These are phyloP conservation scores for Nycticryphes semicollaris DNA, from an alignment of 2,113 vertebrate species.

Conservation along the genomic window DNA sequence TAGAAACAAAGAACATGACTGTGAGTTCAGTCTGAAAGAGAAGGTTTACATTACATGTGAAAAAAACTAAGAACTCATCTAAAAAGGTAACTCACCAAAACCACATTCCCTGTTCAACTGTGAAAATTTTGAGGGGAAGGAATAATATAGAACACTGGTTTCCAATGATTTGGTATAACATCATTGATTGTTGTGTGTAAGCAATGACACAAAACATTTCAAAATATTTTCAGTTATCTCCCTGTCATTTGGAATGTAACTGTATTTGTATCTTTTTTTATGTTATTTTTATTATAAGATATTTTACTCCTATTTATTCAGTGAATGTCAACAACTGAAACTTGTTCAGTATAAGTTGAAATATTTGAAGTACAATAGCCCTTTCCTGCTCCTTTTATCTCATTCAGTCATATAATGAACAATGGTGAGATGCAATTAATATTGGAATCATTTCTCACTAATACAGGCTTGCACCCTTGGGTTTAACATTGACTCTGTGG, in stretches of 20 bases:
- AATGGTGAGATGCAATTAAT: background rate
- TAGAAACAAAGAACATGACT: accelerated
- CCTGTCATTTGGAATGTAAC: background rate
- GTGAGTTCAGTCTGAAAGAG: background rate
- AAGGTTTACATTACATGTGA: background rate
- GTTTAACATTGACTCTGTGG: background rate
- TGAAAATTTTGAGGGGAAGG: background rate
- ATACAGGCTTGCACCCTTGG: background rate
- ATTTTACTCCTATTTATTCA: background rate
- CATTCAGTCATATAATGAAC: background rate
- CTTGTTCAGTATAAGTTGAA: background rate
- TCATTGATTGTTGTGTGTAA: background rate
- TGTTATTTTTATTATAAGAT: background rate
- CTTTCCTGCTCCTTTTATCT: background rate
- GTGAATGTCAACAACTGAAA: background rate
- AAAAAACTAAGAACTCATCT: background rate
- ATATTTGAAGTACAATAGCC: background rate
- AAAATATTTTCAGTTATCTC: background rate
- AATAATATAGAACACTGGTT: background rate
- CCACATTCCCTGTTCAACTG: background rate
- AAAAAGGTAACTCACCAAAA: background rate
- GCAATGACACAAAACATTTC: background rate
- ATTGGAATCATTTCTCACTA: background rate
- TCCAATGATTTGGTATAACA: background rate
- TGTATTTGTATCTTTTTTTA: background rate